Percentiles rank a stretch among this genome's conserved stretches.
Conservation (phyloP, 2,113 vertebrate genomes). For the Cebus imitator region DNA sequence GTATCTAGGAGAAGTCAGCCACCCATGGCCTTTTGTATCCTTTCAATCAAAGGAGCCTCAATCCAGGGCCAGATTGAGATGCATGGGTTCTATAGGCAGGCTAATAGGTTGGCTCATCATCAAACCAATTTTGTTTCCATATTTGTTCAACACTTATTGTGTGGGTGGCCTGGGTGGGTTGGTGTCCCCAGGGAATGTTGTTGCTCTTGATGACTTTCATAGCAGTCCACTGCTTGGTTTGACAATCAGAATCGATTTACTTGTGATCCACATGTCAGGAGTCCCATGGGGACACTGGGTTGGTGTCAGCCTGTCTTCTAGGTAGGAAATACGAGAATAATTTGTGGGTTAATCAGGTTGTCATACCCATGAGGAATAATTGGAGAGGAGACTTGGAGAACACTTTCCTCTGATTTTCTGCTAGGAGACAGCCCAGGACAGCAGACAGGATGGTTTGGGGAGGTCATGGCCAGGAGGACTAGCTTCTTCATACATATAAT, state of each 20-base stretch:
- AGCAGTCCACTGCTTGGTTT: neutral
- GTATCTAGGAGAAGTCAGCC: neutral
- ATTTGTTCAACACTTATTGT: neutral
- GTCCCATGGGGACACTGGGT: neutral
- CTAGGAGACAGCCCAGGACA: neutral
- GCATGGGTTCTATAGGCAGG: neutral
- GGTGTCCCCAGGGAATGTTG: neutral
- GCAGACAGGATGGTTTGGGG: neutral
- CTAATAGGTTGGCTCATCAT: neutral
- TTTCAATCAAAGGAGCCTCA: neutral
- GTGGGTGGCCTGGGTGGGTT: neutral
- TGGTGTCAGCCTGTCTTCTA: neutral
- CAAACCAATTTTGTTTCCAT: neutral
- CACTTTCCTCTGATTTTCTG: neutral
- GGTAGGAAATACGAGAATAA: neutral
- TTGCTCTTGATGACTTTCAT: neutral
- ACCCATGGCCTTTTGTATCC: neutral
- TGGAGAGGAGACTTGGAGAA: neutral
- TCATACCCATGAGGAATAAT: neutral
- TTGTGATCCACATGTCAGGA: accelerated
- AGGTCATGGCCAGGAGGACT: accelerated
- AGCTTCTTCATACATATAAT: accelerated
- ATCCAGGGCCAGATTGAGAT: neutral
- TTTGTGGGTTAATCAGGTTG: neutral
- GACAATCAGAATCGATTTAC: neutral